Evolutionary conservation across 1,140 invertebrate genomes (phyloP), one percentile per base, ranked within the genome.

Genomic region (Meloidogyne exigua): DNA sequence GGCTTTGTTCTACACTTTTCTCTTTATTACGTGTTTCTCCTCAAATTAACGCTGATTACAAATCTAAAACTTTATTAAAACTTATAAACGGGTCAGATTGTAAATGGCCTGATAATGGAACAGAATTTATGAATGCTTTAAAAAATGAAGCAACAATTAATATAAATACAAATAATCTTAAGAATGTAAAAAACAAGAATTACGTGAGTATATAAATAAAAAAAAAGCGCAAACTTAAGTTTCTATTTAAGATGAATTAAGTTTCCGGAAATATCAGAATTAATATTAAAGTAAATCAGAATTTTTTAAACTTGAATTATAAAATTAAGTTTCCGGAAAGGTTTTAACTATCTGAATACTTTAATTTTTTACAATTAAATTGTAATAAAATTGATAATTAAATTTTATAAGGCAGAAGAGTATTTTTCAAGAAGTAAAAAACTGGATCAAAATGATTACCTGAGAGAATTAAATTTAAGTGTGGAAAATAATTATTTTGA

Each of bases 1-100:
- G 72, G 72, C n/a, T 73, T 13, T 73, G 72, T 21, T 23, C 72
- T 0, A 49, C 72, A 32, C 21, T 73, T n/a, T 36, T 73, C 23
- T 73, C 72, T 18, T 36, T 73, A 65, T 25, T 73, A 32, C 42
- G 72, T 32, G 57, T 42, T 65, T 66, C 72, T 5, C 49, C 72
- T 11, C 49, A 36, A 18, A 26, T 66, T 23, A 62, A 73, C 39
- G 12, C 72, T 57, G 72, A 73, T 36, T 49, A 73, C 18, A 73
- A 65, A n/a, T 36, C 72, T 62, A 62, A 62, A n/a, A 26, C 36
- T 11, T 21, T 73, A 39, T 65, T 73, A n/a, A 64, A 73, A n/a
- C 23, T 73, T 62, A 13, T 73, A 32, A 73, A 64, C 11, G 49
- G 65, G 1, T 39, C 28, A 18, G 21, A 73, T 18, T 73, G 57